phyloP scores from a whole-genome alignment of 1,140 invertebrate genomes.

The Drosophila funebris region DNA sequence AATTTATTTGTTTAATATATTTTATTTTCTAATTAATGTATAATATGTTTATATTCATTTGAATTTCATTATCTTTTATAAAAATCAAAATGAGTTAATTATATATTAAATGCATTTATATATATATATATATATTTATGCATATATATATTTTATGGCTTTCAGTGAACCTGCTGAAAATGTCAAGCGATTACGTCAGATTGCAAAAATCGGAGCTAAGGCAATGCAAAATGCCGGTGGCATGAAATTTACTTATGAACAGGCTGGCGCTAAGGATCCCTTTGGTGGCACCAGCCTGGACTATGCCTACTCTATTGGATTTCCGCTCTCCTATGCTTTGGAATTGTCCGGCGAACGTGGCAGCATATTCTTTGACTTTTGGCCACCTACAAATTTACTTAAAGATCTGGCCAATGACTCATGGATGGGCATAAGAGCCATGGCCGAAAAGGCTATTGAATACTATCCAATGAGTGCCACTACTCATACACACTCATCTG shows the following conservation, averaged over 20 bases:
- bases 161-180: constrained; percentile 8
- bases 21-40: too few relatives aligned
- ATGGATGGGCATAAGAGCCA: constrained; percentile 45
- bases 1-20: neutral
- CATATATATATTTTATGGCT: neutral
- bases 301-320: constrained; percentile 43
- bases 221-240: neutral
- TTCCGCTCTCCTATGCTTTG: constrained; percentile 39
- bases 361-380: constrained; percentile 17
- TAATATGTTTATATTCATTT: too few relatives aligned
- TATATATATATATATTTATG: neutral
- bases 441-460: constrained; percentile 44
- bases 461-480: constrained; percentile 21
- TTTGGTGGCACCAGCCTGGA: constrained; percentile 57
- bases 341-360: constrained; percentile 35
- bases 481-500: neutral
- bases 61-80: too few relatives aligned
- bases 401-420: constrained; percentile 23
- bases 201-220: constrained; percentile 25
- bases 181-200: constrained; percentile 2
- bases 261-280: neutral
- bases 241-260: constrained; percentile 15
- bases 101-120: too few relatives aligned
- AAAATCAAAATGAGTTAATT: too few relatives aligned
- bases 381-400: constrained; percentile 26